Percentiles rank a stretch among this genome's conserved stretches.
phyloP scores from a whole-genome alignment of 2,888 invertebrate species.

The Rhingia campestris region DNA sequence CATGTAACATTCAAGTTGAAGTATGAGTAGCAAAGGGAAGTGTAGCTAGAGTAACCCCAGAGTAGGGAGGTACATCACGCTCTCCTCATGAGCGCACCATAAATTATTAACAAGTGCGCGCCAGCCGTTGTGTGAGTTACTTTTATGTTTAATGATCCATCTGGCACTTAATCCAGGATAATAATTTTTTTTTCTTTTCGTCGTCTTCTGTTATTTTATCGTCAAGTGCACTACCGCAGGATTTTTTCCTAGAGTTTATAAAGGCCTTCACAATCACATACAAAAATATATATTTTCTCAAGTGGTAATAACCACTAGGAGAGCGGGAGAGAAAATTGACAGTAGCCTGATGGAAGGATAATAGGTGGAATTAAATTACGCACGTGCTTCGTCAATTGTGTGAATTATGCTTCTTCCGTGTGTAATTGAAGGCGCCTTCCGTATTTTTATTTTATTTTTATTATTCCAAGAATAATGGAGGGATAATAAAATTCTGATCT shows the following conservation, averaged over 20 bases:
- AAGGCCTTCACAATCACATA: constrained; percentile 19
- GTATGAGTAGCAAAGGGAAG: constrained; percentile 13
- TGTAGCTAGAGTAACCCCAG: not conserved
- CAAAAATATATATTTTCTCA: constrained; percentile 8
- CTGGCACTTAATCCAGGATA: constrained; percentile 74
- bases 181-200: constrained; percentile 44
- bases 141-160: constrained; percentile 74
- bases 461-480: constrained; percentile 35
- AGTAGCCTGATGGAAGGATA: constrained; percentile 69
- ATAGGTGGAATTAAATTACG: constrained; percentile 73
- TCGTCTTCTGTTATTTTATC: constrained; percentile 55
- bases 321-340: constrained; percentile 50
- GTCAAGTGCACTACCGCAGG: constrained; percentile 68
- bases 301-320: constrained; percentile 58
- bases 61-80: constrained; percentile 20
- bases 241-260: constrained; percentile 37
- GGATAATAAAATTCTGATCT: constrained; percentile 50
- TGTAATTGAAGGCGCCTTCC: constrained; percentile 50
- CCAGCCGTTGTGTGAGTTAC: constrained; percentile 72
- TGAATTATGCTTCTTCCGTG: constrained; percentile 54
- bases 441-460: constrained; percentile 33
- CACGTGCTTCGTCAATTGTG: constrained; percentile 61
- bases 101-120: constrained; percentile 73
- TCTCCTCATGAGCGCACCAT: constrained; percentile 53
- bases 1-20: constrained; percentile 5